Percentiles rank a stretch among this genome's conserved stretches.
These are phyloP conservation scores for Diadophis punctatus DNA, from an alignment of 2,113 vertebrate genomes.

Conservation along the genomic window DNA sequence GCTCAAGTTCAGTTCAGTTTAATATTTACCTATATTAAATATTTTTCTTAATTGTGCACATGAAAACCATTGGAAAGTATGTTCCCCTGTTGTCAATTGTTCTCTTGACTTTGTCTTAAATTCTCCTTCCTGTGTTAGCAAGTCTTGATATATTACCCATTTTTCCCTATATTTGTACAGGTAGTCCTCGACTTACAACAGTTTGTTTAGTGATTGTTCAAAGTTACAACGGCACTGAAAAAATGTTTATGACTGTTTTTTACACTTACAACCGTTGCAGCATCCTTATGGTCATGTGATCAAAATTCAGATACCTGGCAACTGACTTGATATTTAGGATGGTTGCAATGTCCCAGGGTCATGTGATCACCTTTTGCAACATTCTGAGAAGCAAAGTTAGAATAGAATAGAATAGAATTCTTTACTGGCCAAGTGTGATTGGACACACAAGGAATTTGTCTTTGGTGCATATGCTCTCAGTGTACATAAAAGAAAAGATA, in stretches of 20 bases:
- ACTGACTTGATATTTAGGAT: neutral
- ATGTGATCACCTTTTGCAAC: neutral
- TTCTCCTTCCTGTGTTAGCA: neutral
- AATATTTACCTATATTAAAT: neutral
- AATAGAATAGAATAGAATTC: too few relatives aligned
- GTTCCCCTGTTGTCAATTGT: neutral
- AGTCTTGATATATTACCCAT: neutral
- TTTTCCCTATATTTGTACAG: neutral
- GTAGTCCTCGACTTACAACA: neutral
- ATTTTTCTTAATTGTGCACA: neutral
- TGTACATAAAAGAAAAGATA: too few relatives aligned
- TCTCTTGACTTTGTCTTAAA: neutral
- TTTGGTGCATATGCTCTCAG: too few relatives aligned
- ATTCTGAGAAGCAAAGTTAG: neutral
- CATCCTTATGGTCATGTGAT: neutral
- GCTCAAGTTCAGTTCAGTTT: neutral
- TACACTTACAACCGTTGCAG: neutral
- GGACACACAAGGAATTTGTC: too few relatives aligned
- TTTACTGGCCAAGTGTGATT: too few relatives aligned
- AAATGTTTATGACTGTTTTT: neutral
- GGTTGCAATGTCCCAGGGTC: neutral
- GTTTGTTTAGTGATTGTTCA: neutral
- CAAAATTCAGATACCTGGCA: neutral
- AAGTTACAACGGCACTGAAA: neutral
- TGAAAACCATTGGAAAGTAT: neutral